phyloP scores from a whole-genome alignment of 1,140 invertebrate genomes.

The Ericerus pela region DNA sequence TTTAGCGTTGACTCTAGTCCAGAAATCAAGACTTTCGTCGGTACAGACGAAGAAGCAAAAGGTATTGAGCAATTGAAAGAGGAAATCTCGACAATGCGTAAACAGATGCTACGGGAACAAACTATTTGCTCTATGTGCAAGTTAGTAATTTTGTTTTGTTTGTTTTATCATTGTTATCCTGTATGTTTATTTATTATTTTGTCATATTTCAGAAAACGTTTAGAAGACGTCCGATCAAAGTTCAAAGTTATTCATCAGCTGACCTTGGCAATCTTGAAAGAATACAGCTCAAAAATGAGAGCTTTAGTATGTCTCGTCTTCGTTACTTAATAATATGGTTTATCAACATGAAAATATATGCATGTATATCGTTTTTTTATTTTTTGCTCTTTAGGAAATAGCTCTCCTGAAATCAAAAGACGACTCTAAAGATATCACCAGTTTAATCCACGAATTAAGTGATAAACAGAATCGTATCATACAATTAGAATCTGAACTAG shows the following conservation, averaged over 20 bases:
- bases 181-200: background rate
- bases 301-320: background rate
- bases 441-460: background rate
- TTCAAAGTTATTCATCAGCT: background rate
- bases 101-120: background rate
- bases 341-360: no score
- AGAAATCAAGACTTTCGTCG: no score
- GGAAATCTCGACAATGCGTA: background rate
- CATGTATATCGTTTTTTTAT: background rate
- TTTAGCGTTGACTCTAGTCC: no score
- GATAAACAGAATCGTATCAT: background rate
- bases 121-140: no score
- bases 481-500: background rate
- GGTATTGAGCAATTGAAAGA: background rate
- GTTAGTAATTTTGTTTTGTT: no score
- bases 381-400: background rate
- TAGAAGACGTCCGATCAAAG: background rate
- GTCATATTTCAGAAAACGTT: background rate
- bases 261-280: background rate
- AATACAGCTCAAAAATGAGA: conserved; percentile 1
- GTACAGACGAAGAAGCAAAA: no score
- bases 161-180: no score
- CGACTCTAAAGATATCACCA: background rate
- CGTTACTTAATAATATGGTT: no score
- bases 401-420: background rate